These are phyloP conservation scores for Clarias gariepinus DNA, from an alignment of 2,113 vertebrate genomes.

Conservation along the genomic window DNA sequence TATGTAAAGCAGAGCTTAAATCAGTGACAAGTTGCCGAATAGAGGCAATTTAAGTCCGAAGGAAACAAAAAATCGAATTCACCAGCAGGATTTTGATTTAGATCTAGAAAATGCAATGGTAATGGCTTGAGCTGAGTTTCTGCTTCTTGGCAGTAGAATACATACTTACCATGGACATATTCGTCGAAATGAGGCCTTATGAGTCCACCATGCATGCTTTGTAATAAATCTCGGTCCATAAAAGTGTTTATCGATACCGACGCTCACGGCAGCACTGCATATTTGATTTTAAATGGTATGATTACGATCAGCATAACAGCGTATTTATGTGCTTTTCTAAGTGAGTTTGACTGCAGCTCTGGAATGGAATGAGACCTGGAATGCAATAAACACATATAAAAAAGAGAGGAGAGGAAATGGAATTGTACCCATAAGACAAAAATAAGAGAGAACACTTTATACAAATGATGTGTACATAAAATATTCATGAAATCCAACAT, in stretches of 20 bases:
- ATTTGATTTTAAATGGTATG: constrained; percentile 29
- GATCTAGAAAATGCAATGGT: not conserved
- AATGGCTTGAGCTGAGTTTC: constrained; percentile 19
- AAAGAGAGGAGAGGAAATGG: not conserved
- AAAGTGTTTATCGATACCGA: constrained; percentile 26
- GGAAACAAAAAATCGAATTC: not conserved
- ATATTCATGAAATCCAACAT: not conserved
- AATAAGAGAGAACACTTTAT: not conserved
- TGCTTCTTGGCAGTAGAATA: not conserved
- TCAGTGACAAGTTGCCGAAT: not conserved
- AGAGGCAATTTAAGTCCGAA: not conserved
- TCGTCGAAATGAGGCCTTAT: not conserved
- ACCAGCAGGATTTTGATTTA: constrained; percentile 9
- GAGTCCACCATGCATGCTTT: constrained; percentile 2
- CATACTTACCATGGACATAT: constrained; percentile 15
- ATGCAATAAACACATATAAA: not conserved
- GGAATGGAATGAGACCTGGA: not conserved
- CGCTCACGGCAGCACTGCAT: constrained; percentile 4
- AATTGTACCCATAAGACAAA: not conserved
- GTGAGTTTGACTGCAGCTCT: not conserved
- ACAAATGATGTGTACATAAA: not conserved
- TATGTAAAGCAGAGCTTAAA: constrained; percentile 20
- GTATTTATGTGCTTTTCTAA: constrained; percentile 9
- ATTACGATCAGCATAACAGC: constrained; percentile 12
- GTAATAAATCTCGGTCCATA: constrained; percentile 25